Evolutionary conservation across 2,888 invertebrate genomes (phyloP), one percentile per base, ranked within the genome.

Genomic region (Cheilosia soror): DNA sequence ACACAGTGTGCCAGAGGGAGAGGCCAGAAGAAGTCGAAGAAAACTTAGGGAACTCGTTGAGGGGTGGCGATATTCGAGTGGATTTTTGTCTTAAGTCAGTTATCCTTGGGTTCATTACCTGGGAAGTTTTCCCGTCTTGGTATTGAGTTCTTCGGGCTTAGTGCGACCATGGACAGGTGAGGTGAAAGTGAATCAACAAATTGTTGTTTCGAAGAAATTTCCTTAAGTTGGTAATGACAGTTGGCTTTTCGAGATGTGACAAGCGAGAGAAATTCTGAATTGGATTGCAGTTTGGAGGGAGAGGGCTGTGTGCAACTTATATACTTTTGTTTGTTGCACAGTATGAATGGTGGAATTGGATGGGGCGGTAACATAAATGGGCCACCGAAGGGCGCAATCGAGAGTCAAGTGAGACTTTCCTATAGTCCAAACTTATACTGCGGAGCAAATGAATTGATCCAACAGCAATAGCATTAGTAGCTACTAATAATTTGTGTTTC

Each of bases 71-170:
- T 62, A 47, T 66, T 75, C 75, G 71, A 72, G 85, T 85, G 85
- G 85, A 85, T 85, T 85, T 85, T 85, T 85, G 85, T 81, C 85
- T 85, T 85, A 85, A 85, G 85, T 85, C 80, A 77, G 80, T 85
- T 85, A 85, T 85, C 76, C 79, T 81, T 62, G 85, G 85, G 76
- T 85, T 85, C 85, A 85, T 85, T 85, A 85, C 85, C 85, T 85
- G 80, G 80, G 57, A 79, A 85, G 71, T 55, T 85, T 85, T 76
- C 15, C 68, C 4, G 44, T 66, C 57, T 44, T 20, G 69, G 60
- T 53, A 65, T 58, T 79, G 73, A 75, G 72, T 69, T 63, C 66
- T 11, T 40, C 78, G 77, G 72, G 77, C 79, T 80, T 65, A 69
- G 9, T 44, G 37, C 25, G 57, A 6, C 27, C 31, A 33, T 33